These are phyloP conservation scores for Cyclophora punctaria DNA, from an alignment of 2,888 invertebrate species.

Conservation along the genomic window DNA sequence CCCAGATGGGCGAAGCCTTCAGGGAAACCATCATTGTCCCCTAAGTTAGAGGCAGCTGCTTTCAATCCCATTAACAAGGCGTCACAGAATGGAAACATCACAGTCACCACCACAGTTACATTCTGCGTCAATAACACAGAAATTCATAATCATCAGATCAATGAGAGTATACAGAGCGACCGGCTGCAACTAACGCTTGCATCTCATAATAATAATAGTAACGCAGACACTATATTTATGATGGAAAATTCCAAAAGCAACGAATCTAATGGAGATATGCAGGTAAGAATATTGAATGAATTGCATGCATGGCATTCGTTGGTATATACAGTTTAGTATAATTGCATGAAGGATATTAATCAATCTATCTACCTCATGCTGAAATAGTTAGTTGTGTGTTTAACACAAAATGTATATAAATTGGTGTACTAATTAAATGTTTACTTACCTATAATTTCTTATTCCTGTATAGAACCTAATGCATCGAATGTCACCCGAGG, in stretches of 20 bases:
- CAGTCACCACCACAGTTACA: slow-evolving; percentile 90
- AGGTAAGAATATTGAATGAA: slow-evolving; percentile 48
- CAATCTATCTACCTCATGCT: too few species aligned
- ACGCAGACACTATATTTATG: slow-evolving; percentile 50
- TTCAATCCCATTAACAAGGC: slow-evolving; percentile 65
- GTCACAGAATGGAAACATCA: slow-evolving; percentile 81
- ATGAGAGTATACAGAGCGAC: slow-evolving; percentile 64
- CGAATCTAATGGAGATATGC: slow-evolving; percentile 52
- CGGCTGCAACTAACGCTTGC: slow-evolving; percentile 72
- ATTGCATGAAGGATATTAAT: slow-evolving; percentile 7
- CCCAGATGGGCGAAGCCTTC: slow-evolving; percentile 89
- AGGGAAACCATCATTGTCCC: slow-evolving; percentile 68
- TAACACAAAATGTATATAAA: too few species aligned
- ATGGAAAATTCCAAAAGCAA: slow-evolving; percentile 48
- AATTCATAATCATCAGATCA: slow-evolving; percentile 70
- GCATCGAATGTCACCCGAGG: slow-evolving; percentile 83
- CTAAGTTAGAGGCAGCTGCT: slow-evolving; percentile 55
- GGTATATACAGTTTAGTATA: slow-evolving; percentile 7
- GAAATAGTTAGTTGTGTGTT: too few species aligned
- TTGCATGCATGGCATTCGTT: slow-evolving; percentile 41
- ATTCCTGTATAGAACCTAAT: slow-evolving; percentile 77
- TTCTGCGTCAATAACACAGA: slow-evolving; percentile 82
- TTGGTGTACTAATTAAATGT: too few species aligned
- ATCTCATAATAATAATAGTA: slow-evolving; percentile 68
- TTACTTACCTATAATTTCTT: slow-evolving; percentile 17